Evolutionary conservation across 2,797 vertebrate species (phyloP).

Genomic region (Macropus fuliginosus): DNA sequence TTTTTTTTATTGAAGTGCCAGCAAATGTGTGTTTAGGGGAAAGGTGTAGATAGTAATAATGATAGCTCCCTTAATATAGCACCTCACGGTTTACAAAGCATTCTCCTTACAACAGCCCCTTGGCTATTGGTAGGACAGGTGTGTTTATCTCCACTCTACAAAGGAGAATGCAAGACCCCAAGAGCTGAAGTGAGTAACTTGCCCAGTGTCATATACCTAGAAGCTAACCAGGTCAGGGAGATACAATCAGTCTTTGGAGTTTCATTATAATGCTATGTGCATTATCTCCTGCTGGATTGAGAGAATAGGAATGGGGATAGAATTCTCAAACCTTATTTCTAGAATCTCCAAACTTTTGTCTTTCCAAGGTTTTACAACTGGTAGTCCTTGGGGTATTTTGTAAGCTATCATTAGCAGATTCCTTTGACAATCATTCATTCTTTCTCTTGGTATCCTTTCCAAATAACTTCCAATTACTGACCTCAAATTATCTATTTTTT

Average conservation of each 20-base stretch:
- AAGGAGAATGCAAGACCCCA: background rate
- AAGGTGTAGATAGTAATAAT: background rate
- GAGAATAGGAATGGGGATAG: background rate
- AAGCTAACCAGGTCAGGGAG: background rate
- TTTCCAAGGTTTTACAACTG: background rate
- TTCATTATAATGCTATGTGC: background rate
- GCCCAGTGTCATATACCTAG: background rate
- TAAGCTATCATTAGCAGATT: conserved; percentile 16
- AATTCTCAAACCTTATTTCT: background rate
- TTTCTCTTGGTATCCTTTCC: conserved; percentile 17
- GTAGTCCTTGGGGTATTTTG: background rate
- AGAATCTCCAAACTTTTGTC: background rate
- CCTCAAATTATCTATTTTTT: conserved; percentile 71
- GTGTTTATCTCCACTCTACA: background rate
- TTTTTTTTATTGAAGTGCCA: background rate
- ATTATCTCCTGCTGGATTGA: background rate
- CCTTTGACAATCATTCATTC: background rate
- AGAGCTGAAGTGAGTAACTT: background rate
- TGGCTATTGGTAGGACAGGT: background rate
- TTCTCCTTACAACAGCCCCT: background rate
- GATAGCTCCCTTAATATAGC: background rate
- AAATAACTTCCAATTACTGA: conserved; percentile 49
- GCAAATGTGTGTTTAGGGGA: background rate
- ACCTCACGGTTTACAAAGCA: background rate
- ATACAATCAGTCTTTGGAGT: background rate